Evolutionary conservation across 2,888 invertebrate species (phyloP), one percentile per base, ranked within the genome.

Genomic region (Anticlea derivata): DNA sequence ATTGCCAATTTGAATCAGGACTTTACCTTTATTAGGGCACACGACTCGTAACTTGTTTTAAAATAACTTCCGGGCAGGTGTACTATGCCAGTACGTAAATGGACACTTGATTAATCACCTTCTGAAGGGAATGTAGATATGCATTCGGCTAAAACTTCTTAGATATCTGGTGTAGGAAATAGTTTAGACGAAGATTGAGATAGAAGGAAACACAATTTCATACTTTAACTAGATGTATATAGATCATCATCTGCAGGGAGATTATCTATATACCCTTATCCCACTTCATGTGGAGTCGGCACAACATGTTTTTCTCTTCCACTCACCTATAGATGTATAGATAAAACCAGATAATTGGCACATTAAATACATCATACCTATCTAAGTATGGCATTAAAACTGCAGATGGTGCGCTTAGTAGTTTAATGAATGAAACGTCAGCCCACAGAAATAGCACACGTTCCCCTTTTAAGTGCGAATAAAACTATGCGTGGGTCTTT

Each of bases 1-100:
- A 61, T 71, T 70, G 66, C 58, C 61, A 68, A 66, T 68, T 66
- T 62, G 49, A 53, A 55, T 48, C 45, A 50, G 60, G 56, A 39
- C 48, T 59, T 59, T 55, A 49, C 53, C 60, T 62, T 58, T 57
- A 59, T 51, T 29, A 24, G 30, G 43, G 29, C 31, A 33, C 33
- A 43, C 20, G 27, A 22, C 38, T 40, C 39, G 13, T 30, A 31
- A 13, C 37, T 47, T 17, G 27, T 20, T 31, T 24, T 34, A 12
- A 10, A 37, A 45, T 48, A 31, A 47, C 48, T 59, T 59, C 61
- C 61, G 50, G 11, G 8, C 46, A 46, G 50, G 46, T 50, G 43
- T 45, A n/a, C 20, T 31, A 11, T 12, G 23, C 29, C 31, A 23
- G 2, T 34, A 37, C 33, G 39, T 44, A 31, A 34, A 50, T 44